phyloP scores from a whole-genome alignment of 2,113 vertebrate genomes.

The Chinchilla lanigera region DNA sequence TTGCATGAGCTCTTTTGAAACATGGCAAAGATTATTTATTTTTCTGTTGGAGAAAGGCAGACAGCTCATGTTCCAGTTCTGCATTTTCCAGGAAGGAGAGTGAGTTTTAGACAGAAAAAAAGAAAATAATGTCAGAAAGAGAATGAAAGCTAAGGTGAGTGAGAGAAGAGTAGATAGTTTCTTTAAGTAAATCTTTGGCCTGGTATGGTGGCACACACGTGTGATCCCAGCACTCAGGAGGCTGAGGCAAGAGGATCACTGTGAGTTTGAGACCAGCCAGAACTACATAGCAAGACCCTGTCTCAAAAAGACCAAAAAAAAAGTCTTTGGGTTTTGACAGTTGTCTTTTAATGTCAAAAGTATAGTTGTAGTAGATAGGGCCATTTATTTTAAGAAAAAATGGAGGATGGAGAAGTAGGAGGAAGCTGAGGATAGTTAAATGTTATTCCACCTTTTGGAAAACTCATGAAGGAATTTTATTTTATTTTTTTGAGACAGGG shows the following conservation, averaged over 20 bases:
- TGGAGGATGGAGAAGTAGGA: background rate
- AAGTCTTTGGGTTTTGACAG: conserved; percentile 41
- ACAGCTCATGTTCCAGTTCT: conserved; percentile 63
- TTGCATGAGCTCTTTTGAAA: conserved; percentile 28
- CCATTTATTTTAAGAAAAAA: conserved; percentile 48
- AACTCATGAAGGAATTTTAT: background rate
- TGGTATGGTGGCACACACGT: too few relatives aligned
- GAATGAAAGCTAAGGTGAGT: conserved; percentile 58
- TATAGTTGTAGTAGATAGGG: conserved; percentile 42
- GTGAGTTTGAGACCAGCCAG: too few relatives aligned
- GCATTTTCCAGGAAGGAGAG: conserved; percentile 73
- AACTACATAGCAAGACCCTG: too few relatives aligned
- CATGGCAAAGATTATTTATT: conserved; percentile 14
- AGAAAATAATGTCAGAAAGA: conserved; percentile 68
- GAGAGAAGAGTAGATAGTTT: conserved; percentile 59
- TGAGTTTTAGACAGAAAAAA: conserved; percentile 72
- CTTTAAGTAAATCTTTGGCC: conserved; percentile 27
- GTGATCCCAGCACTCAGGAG: too few relatives aligned
- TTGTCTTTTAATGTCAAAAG: conserved; percentile 41
- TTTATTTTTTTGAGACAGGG: too few relatives aligned
- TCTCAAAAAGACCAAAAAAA: too few relatives aligned
- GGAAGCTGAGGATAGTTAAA: conserved; percentile 37
- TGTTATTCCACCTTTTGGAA: conserved; percentile 39
- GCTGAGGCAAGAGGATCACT: too few relatives aligned
- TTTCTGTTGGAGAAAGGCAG: conserved; percentile 54